A percentile compares a stretch with the other conserved stretches of the same genome.
phyloP scores from a whole-genome alignment of 1,140 invertebrate species.

The Aphaenogaster ashmeadi region DNA sequence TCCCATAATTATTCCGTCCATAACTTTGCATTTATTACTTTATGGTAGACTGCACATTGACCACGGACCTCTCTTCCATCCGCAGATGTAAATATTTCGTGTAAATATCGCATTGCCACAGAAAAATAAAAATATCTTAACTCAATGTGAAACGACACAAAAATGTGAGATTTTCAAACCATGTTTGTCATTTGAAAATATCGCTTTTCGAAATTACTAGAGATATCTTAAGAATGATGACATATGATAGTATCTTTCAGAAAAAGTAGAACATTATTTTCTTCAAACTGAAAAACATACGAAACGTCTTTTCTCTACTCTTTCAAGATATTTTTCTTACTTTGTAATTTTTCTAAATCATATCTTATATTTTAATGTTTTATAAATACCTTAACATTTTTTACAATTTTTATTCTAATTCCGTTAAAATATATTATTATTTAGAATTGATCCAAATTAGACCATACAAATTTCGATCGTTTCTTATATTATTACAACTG shows the following conservation, averaged over 20 bases:
- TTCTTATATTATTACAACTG: not conserved
- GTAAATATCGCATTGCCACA: not conserved
- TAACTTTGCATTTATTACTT: slow-evolving; percentile 74
- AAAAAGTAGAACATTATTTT: not conserved
- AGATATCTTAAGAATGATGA: not conserved
- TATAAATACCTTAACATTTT: not conserved
- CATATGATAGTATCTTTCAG: not conserved
- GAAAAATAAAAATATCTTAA: not conserved
- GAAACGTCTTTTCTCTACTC: not conserved
- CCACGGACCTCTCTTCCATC: not conserved
- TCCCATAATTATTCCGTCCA: slow-evolving; percentile 70
- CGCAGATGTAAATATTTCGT: not conserved
- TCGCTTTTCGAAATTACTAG: not conserved
- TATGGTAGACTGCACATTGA: slow-evolving; percentile 47
- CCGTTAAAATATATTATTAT: not conserved
- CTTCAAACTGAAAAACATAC: not conserved
- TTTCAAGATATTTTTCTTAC: not conserved
- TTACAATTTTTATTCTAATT: slow-evolving; percentile 16
- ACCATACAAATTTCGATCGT: not conserved
- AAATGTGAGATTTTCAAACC: not conserved
- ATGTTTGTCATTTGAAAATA: not conserved
- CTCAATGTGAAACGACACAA: not conserved
- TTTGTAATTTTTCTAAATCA: not conserved
- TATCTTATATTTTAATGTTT: not conserved
- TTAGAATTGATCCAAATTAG: not conserved